These are phyloP conservation scores for Phrynosoma blainvillii DNA, from an alignment of 2,113 vertebrate genomes.

Conservation along the genomic window DNA sequence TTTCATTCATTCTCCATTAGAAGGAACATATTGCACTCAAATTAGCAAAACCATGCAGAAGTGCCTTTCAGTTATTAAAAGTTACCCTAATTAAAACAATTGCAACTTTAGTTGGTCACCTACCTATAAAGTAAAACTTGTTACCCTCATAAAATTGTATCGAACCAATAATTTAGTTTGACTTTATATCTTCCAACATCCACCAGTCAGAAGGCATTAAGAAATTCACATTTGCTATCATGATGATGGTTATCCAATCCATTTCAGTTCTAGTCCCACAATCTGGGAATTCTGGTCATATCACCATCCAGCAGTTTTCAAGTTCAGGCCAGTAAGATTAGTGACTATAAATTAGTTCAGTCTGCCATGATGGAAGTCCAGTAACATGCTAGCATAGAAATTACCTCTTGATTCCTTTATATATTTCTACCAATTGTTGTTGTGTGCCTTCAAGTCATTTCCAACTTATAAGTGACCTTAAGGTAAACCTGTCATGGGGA, in stretches of 20 bases:
- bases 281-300: not conserved
- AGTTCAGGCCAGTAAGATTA: not conserved
- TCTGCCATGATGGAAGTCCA: not conserved
- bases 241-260: not conserved
- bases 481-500: no score
- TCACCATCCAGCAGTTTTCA: not conserved
- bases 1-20: not conserved
- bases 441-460: no score
- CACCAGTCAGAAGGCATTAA: not conserved
- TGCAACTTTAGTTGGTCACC: not conserved
- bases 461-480: no score
- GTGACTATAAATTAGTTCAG: not conserved
- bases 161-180: not conserved
- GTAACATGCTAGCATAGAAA: not conserved
- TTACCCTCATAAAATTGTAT: not conserved
- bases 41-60: not conserved
- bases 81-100: not conserved
- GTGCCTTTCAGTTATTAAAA: not conserved
- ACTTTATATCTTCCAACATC: not conserved
- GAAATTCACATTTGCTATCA: not conserved
- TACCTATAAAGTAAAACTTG: not conserved
- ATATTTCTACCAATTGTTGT: not conserved
- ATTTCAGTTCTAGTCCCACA: not conserved
- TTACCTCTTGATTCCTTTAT: not conserved
- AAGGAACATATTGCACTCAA: not conserved